Evolutionary conservation across 2,888 invertebrate species (phyloP).

Genomic region (Leucania comma): DNA sequence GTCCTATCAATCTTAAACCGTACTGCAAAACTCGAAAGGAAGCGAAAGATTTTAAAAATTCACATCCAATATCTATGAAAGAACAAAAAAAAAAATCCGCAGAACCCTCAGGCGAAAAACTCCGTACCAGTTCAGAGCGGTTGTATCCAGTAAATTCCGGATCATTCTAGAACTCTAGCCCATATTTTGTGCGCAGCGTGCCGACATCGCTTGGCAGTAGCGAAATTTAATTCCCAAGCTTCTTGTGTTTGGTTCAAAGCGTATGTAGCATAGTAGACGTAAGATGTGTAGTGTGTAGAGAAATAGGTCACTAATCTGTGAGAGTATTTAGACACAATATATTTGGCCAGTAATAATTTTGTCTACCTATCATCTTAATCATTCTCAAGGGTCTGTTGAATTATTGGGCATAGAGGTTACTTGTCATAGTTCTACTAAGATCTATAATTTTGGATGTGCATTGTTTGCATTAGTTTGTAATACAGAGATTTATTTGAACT

Average conservation of each 20-base stretch:
- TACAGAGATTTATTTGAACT: background rate
- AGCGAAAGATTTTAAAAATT: conserved; percentile 30
- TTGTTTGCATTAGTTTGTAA: background rate
- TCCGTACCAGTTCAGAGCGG: conserved; percentile 61
- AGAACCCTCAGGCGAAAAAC: conserved; percentile 45
- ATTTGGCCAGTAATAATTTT: conserved; percentile 12
- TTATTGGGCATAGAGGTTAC: background rate
- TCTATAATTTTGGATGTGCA: background rate
- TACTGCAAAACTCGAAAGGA: conserved; percentile 1
- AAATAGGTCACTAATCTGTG: conserved; percentile 45
- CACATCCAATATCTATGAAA: conserved; percentile 39
- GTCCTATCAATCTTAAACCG: conserved; percentile 9
- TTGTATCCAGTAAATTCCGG: conserved; percentile 72
- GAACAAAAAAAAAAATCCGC: conserved; percentile 34
- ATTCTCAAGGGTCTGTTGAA: conserved; percentile 13
- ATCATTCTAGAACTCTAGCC: conserved; percentile 61
- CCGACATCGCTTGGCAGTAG: conserved; percentile 69
- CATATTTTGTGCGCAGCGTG: conserved; percentile 78
- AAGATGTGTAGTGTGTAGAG: conserved; percentile 28
- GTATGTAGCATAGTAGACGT: conserved; percentile 45
- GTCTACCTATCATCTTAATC: background rate
- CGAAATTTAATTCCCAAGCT: conserved; percentile 81
- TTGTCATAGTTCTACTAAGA: conserved; percentile 2
- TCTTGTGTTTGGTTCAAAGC: conserved; percentile 68
- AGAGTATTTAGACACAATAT: conserved; percentile 13